phyloP scores from a whole-genome alignment of 2,888 invertebrate species.

The Cheilosia grossa region DNA sequence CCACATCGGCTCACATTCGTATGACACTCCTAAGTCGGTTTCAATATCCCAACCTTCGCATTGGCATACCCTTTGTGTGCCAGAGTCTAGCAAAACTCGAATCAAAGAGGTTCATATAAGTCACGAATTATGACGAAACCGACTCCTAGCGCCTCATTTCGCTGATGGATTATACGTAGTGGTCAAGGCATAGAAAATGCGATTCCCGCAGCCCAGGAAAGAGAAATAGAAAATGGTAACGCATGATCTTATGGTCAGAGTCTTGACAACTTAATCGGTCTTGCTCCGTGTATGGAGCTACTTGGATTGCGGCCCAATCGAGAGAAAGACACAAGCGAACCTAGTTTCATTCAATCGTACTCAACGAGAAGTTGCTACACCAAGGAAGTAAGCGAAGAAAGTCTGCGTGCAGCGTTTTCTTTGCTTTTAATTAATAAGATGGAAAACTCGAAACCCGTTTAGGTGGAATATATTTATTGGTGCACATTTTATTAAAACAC shows the following conservation, averaged over 20 bases:
- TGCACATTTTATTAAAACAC: neutral
- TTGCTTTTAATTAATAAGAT: conserved; percentile 55
- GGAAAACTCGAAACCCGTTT: conserved; percentile 54
- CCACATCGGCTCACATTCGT: conserved; percentile 44
- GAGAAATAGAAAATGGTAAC: conserved; percentile 60
- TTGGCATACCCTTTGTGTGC: conserved; percentile 63
- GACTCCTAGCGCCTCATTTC: neutral
- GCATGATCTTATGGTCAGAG: conserved; percentile 54
- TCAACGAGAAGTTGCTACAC: conserved; percentile 53
- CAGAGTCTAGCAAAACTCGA: conserved; percentile 40
- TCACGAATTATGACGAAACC: conserved; percentile 26
- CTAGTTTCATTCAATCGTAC: conserved; percentile 51
- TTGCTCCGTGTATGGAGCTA: conserved; percentile 1
- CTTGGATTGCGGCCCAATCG: conserved; percentile 12
- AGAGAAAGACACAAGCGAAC: conserved; percentile 44
- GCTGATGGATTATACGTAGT: conserved; percentile 1
- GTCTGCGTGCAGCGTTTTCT: conserved; percentile 26
- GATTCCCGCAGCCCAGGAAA: conserved; percentile 53
- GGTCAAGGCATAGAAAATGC: conserved; percentile 9
- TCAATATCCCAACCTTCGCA: conserved; percentile 59
- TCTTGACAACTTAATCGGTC: conserved; percentile 62
- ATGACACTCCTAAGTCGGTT: conserved; percentile 47
- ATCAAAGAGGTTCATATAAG: conserved; percentile 24
- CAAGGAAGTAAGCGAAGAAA: conserved; percentile 72
- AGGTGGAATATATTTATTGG: conserved; percentile 24